Evolutionary conservation across 1,140 invertebrate genomes (phyloP), one percentile per base, ranked within the genome.

Genomic region (Stenopsyche tienmushanensis): DNA sequence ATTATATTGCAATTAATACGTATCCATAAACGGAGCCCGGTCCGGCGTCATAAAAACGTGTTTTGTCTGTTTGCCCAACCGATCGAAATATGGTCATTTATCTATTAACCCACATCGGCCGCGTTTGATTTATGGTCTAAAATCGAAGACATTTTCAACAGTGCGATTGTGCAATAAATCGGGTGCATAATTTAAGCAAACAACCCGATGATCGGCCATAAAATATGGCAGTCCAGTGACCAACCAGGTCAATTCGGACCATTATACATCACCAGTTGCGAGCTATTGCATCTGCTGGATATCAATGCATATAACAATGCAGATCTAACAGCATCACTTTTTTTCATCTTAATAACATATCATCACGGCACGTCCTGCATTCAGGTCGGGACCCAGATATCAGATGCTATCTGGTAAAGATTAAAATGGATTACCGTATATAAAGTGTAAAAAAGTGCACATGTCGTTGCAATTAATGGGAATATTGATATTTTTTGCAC

Each of bases 231-330:
- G 13, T 7, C 29, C 29, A 13, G 29, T 34, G 29, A 13, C 29
- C 29, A 34, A 34, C 29, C 29, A 13, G 29, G 29, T 34, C 29
- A 34, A 13, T 13, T 7, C 13, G 5, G 29, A 13, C 29, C 29
- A 34, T 34, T 34, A 13, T 34, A n/a, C n/a, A n/a, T n/a, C n/a
- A n/a, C n/a, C n/a, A n/a, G n/a, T n/a, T n/a, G n/a, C n/a, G n/a
- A n/a, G 44, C 44, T 18, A 47, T 47, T 47, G 44, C 44, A 47
- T 20, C 44, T 47, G n/a, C 44, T 34, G 29, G 29, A 7, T 34
- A 34, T 34, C 5, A 7, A 13, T 34, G 29, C 29, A 34, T 34
- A 34, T 13, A 5, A 34, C 29, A 34, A 34, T 34, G 5, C 29
- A 34, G 29, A 34, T 13, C 5, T 34, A 34, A 34, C 29, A 34